Evolutionary conservation across 2,888 invertebrate genomes (phyloP).

Genomic region (Pristionchus japonicus): DNA sequence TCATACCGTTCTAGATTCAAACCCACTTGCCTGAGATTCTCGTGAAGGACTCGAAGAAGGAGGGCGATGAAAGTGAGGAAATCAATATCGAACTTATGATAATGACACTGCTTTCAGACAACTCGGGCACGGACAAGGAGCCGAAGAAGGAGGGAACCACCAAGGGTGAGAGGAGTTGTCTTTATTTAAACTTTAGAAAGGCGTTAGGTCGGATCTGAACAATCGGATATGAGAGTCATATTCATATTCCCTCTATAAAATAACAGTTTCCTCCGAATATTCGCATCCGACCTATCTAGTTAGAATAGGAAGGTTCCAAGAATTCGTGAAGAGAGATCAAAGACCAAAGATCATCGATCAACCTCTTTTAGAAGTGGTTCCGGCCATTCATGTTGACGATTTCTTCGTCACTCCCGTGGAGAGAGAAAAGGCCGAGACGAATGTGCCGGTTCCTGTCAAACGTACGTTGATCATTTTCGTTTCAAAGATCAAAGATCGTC

Average conservation of each 20-base stretch:
- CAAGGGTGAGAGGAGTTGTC: too few species aligned
- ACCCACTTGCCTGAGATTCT: too few species aligned
- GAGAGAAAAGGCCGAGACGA: not conserved
- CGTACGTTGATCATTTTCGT: not conserved
- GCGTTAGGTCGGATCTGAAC: not conserved
- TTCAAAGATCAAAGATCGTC: not conserved
- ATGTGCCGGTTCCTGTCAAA: not conserved
- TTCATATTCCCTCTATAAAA: too few species aligned
- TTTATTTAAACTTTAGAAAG: not conserved
- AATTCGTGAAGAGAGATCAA: not conserved
- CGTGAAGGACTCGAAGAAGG: not conserved
- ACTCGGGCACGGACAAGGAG: not conserved
- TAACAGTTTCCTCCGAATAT: too few species aligned
- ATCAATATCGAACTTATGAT: not conserved
- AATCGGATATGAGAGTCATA: too few species aligned
- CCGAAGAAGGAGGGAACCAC: too few species aligned
- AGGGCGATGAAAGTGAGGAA: not conserved
- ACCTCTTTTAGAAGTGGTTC: not conserved
- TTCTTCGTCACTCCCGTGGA: not conserved
- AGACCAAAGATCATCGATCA: too few species aligned
- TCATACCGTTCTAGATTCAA: not conserved
- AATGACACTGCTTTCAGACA: not conserved
- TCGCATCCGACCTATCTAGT: not conserved
- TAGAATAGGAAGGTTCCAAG: not conserved
- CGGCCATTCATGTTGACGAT: not conserved